Conservation (phyloP, 1,140 invertebrate species). For the Listronotus oregonensis region DNA sequence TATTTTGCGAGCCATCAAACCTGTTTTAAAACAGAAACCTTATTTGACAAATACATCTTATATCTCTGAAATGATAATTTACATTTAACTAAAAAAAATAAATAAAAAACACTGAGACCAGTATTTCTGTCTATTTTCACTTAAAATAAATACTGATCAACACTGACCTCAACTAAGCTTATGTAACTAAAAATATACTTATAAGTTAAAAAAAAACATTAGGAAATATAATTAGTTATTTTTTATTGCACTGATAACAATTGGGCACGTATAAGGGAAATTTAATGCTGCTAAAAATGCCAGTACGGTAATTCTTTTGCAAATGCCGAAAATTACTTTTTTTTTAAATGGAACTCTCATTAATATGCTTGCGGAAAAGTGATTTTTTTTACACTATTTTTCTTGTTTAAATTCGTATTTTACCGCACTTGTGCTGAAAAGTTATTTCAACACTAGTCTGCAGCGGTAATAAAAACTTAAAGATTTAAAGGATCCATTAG, state of each 20-base stretch:
- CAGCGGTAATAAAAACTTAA: too few relatives aligned
- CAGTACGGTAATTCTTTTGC: too few relatives aligned
- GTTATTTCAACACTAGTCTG: too few relatives aligned
- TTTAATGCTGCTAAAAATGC: not conserved
- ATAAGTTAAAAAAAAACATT: slow-evolving; percentile 19
- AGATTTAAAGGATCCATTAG: too few relatives aligned
- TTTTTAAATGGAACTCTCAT: too few relatives aligned
- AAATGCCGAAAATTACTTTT: too few relatives aligned
- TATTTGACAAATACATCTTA: too few relatives aligned
- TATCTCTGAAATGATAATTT: too few relatives aligned
- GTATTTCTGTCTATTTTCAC: slow-evolving; percentile 44
- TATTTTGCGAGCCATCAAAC: not conserved
- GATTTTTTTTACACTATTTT: too few relatives aligned
- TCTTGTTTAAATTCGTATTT: too few relatives aligned
- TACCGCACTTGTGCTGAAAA: too few relatives aligned
- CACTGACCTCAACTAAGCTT: slow-evolving; percentile 47
- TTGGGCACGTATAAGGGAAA: slow-evolving; percentile 20
- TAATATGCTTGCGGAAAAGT: too few relatives aligned
- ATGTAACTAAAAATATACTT: slow-evolving; percentile 1
- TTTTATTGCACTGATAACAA: slow-evolving; percentile 45
- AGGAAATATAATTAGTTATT: slow-evolving; percentile 20
- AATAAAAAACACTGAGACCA: slow-evolving; percentile 52
- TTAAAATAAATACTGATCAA: slow-evolving; percentile 55
- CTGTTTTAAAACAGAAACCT: slow-evolving; percentile 4
- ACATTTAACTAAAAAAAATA: not conserved